Evolutionary conservation across 2,888 invertebrate species (phyloP).

Genomic region (Platynereis dumerilii): DNA sequence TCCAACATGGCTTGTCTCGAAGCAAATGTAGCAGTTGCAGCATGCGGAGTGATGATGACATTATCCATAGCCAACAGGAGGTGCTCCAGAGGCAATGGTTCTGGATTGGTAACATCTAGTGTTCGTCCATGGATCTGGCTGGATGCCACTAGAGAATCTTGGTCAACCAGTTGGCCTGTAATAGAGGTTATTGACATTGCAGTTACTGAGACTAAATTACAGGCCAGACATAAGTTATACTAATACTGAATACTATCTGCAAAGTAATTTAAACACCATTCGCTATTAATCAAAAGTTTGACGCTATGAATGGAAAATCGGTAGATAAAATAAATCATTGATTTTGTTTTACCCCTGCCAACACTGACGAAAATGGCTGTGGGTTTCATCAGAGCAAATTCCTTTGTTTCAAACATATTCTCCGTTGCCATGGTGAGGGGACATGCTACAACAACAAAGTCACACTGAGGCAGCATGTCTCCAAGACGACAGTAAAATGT

Average conservation of each 20-base stretch:
- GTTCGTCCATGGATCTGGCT: constrained; percentile 36
- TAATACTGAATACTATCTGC: too few relatives aligned
- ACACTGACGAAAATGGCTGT: constrained; percentile 35
- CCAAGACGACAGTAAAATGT: constrained; percentile 25
- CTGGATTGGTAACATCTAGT: constrained; percentile 43
- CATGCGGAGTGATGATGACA: constrained; percentile 40
- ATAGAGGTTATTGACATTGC: too few relatives aligned
- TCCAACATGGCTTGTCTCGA: constrained; percentile 8
- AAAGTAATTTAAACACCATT: too few relatives aligned
- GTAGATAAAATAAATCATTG: too few relatives aligned
- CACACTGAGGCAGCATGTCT: constrained; percentile 33
- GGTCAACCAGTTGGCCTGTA: constrained; percentile 36
- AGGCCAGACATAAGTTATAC: too few relatives aligned
- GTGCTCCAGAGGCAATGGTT: constrained; percentile 38
- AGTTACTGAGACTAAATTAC: too few relatives aligned
- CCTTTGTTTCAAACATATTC: constrained; percentile 20
- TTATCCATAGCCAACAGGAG: constrained; percentile 33
- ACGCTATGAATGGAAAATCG: too few relatives aligned
- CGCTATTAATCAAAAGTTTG: too few relatives aligned
- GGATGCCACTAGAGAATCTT: constrained; percentile 35
- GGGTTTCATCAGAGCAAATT: constrained; percentile 32
- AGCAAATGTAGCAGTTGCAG: constrained; percentile 11
- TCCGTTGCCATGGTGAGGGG: constrained; percentile 31
- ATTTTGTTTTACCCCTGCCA: constrained; percentile 32
- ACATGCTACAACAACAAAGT: constrained; percentile 33